Conservation (phyloP, 2,888 invertebrate genomes). For the Neoascia interrupta region DNA sequence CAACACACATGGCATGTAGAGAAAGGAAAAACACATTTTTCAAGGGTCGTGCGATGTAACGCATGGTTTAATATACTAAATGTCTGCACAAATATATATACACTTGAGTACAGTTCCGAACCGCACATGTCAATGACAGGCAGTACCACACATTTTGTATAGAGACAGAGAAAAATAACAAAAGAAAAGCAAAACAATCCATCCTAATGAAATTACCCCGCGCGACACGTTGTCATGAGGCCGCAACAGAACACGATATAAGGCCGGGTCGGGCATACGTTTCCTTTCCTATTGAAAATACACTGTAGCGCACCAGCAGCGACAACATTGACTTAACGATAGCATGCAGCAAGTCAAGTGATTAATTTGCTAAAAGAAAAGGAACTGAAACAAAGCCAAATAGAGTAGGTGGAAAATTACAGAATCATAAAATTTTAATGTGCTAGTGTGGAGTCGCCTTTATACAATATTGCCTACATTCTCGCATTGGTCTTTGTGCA, state of each 20-base stretch:
- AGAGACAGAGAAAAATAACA: conserved; percentile 34
- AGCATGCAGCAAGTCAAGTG: conserved; percentile 61
- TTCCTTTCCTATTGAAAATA: conserved; percentile 16
- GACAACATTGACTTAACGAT: conserved; percentile 22
- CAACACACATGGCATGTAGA: conserved; percentile 4
- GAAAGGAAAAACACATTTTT: conserved; percentile 3
- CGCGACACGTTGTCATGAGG: conserved; percentile 40
- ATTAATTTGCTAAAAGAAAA: conserved; percentile 49
- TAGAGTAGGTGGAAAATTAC: conserved; percentile 62
- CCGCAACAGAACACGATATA: conserved; percentile 38
- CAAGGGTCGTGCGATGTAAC: conserved; percentile 51
- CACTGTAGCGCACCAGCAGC: conserved; percentile 15
- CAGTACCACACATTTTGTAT: conserved; percentile 11
- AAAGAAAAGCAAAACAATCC: conserved; percentile 54
- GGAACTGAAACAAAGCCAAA: conserved; percentile 18
- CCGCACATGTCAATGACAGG: conserved; percentile 61
- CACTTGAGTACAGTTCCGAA: too few species aligned
- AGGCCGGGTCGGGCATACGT: conserved; percentile 30
- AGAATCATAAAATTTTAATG: conserved; percentile 52
- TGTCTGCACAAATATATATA: conserved; percentile 29
- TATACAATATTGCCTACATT: too few species aligned
- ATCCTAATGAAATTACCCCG: conserved; percentile 63
- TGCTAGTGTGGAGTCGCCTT: conserved; percentile 32
- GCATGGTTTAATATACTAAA: conserved; percentile 62
- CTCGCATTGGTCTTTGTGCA: too few species aligned